Evolutionary conservation across 2,888 invertebrate genomes (phyloP).

Genomic region (Thymelicus sylvestris): DNA sequence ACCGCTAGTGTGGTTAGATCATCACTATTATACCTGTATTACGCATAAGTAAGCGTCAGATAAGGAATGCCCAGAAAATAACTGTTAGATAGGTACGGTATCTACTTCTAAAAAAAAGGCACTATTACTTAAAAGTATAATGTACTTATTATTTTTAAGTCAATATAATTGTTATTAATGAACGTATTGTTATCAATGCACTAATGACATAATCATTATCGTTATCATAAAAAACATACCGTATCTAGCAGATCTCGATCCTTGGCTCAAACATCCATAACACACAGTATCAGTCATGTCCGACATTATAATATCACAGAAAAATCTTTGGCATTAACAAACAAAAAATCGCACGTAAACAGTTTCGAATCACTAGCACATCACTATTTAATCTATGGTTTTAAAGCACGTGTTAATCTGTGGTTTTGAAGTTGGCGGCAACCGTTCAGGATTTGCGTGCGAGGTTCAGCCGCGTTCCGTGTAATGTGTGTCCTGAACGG

Average conservation of each 20-base stretch:
- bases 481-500: constrained; percentile 81
- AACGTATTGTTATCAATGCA: neutral
- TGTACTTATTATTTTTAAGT: too few species aligned
- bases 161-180: too few species aligned
- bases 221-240: constrained; percentile 55
- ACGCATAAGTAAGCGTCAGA: constrained; percentile 13
- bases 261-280: constrained; percentile 61
- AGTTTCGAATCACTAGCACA: constrained; percentile 57
- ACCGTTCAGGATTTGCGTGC: constrained; percentile 62
- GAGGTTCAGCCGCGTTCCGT: constrained; percentile 77
- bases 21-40: constrained; percentile 17
- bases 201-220: neutral
- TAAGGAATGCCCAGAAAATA: constrained; percentile 23
- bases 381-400: constrained; percentile 48
- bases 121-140: too few species aligned
- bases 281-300: constrained; percentile 61
- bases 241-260: constrained; percentile 52
- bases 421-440: constrained; percentile 43
- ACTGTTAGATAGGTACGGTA: neutral
- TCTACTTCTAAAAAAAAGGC: too few species aligned
- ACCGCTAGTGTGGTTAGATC: constrained; percentile 18
- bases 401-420: constrained; percentile 42
- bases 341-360: constrained; percentile 67
- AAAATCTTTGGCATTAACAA: constrained; percentile 34
- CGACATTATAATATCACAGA: constrained; percentile 45